A percentile compares a stretch with the other conserved stretches of the same genome.
Evolutionary conservation across 2,888 invertebrate species (phyloP).

Genomic region (Merodon equestris): DNA sequence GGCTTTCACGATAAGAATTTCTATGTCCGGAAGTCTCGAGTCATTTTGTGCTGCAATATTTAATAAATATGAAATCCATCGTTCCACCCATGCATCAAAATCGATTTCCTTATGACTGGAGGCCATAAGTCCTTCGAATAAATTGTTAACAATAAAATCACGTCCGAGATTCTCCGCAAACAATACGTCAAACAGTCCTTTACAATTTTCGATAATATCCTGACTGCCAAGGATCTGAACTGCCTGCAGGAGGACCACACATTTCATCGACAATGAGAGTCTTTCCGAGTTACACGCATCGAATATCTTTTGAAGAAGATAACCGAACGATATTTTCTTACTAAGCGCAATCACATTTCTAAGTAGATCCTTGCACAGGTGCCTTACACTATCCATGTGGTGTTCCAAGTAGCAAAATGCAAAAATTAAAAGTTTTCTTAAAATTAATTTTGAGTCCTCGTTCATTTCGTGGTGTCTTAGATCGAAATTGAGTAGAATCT

Average conservation of each 20-base stretch:
- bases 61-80: slow-evolving; percentile 79
- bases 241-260: slow-evolving; percentile 73
- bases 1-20: slow-evolving; percentile 74
- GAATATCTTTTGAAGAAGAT: slow-evolving; percentile 72
- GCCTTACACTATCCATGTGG: slow-evolving; percentile 83
- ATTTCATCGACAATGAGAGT: slow-evolving; percentile 72
- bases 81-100: slow-evolving; percentile 78
- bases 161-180: slow-evolving; percentile 72
- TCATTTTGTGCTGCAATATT: slow-evolving; percentile 70
- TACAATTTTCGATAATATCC: slow-evolving; percentile 70
- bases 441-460: slow-evolving; percentile 74
- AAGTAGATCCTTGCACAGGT: slow-evolving; percentile 81
- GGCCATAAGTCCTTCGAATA: slow-evolving; percentile 81
- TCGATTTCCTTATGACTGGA: slow-evolving; percentile 77
- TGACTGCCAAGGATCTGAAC: slow-evolving; percentile 72
- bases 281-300: slow-evolving; percentile 71
- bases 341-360: slow-evolving; percentile 78
- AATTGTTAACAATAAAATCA: slow-evolving; percentile 79
- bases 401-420: slow-evolving; percentile 83
- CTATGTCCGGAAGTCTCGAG: slow-evolving; percentile 71
- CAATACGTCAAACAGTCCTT: slow-evolving; percentile 71
- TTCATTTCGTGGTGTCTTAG: slow-evolving; percentile 71
- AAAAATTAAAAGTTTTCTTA: slow-evolving; percentile 77
- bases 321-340: slow-evolving; percentile 70
- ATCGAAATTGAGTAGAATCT: slow-evolving; percentile 70